Evolutionary conservation across 2,113 vertebrate genomes (phyloP).

Genomic region (Taurulus bubalis): DNA sequence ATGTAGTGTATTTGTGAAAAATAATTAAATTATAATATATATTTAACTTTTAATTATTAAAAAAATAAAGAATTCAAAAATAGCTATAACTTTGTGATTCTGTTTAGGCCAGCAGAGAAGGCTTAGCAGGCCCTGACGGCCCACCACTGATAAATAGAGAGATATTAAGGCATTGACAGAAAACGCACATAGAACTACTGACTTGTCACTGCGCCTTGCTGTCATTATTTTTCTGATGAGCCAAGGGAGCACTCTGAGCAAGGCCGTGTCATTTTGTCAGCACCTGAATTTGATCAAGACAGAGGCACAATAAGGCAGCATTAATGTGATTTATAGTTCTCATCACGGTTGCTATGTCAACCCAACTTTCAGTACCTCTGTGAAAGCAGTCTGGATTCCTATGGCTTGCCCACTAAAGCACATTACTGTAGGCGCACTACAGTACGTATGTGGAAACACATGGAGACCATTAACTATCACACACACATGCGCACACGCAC

Average conservation of each 20-base stretch:
- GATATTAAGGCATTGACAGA: conserved; percentile 18
- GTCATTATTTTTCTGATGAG: conserved; percentile 38
- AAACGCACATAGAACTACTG: conserved; percentile 28
- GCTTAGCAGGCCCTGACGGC: no score
- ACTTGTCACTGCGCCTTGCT: conserved; percentile 28
- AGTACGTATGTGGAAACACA: conserved; percentile 34
- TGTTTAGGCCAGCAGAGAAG: no score
- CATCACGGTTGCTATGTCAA: conserved; percentile 86
- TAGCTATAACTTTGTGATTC: no score
- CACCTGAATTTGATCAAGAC: conserved; percentile 83
- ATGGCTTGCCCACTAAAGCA: conserved; percentile 57
- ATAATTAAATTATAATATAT: no score
- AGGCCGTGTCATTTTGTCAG: conserved; percentile 61
- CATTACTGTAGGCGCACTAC: conserved; percentile 27
- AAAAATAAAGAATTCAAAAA: no score
- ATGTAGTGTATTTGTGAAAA: no score
- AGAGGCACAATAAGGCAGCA: conserved; percentile 81
- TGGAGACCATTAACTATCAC: conserved; percentile 31
- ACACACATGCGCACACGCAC: no score
- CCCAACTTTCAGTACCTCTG: conserved; percentile 67
- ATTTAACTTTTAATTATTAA: no score
- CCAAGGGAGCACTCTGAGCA: conserved; percentile 35
- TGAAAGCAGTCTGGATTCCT: conserved; percentile 58
- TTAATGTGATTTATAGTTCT: conserved; percentile 86
- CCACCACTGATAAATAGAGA: no score